Evolutionary conservation across 2,797 vertebrate genomes (phyloP), one percentile per base, ranked within the genome.

Genomic region (Chaunax sp.): DNA sequence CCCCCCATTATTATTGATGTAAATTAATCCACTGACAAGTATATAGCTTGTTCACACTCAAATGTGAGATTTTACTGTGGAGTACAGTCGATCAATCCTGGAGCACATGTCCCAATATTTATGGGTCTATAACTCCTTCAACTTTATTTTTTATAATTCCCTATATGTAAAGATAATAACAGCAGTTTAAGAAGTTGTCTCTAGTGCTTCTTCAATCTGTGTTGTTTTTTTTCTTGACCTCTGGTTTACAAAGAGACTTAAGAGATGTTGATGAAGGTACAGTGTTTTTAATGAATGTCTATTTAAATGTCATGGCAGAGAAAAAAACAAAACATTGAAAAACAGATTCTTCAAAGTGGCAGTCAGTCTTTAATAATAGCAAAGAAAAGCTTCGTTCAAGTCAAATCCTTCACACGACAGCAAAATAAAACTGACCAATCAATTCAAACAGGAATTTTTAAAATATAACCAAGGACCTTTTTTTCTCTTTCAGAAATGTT

Each of bases 331-430:
- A 54, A 43, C 14, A 47, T 37, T 16, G 14, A 63, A 61, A 73
- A 52, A 14, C 18, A 49, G 1, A 14, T 10, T 41, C 63, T 78
- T 79, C 57, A 77, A 85, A 84, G 72, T 79, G 83, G 82, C 82
- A 86, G 82, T 85, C 84, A 78, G 80, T 87, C 71, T 89, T 87
- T 84, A 80, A 86, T 80, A 81, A 86, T 54, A 85, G 76, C 72
- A 83, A 86, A 81, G 61, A 85, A 86, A 91, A 45, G 75, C 69
- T 85, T 82, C 9, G 65, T 85, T 90, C 82, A 84, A 88, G 81
- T 84, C 72, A 78, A 84, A 88, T 86, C 86, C 83, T 89, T 89
- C 88, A 89, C 85, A 88, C 55, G 15, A 87, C 81, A 83, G 75
- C 84, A 78, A 84, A 83, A 75, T 62, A 72, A 86, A 86, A 90